Conservation (phyloP, 2,797 vertebrate genomes). For the Oreochromis mossambicus region DNA sequence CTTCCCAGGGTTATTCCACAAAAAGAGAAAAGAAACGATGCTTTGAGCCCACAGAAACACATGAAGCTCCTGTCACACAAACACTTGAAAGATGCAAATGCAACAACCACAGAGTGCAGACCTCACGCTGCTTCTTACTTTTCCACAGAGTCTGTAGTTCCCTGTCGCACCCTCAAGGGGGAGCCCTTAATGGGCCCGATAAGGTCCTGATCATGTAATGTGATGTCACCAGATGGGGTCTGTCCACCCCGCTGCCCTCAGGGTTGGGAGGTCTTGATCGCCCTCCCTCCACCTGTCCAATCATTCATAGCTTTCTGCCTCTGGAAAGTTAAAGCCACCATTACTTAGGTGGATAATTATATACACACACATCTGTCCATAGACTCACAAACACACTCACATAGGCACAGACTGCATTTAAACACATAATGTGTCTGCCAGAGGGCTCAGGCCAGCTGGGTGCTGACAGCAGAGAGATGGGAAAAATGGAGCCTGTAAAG, state of each 20-base stretch:
- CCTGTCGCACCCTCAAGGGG: conserved; percentile 24
- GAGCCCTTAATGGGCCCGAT: conserved; percentile 16
- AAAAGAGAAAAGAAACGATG: conserved; percentile 13
- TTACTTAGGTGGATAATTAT: conserved; percentile 61
- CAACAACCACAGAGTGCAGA: conserved; percentile 1
- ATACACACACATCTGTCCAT: conserved; percentile 62
- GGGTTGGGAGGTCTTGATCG: conserved; percentile 28
- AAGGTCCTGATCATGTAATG: neutral
- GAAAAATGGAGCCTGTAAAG: conserved; percentile 48
- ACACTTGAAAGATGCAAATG: neutral
- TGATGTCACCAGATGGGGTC: conserved; percentile 57
- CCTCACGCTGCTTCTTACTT: conserved; percentile 30
- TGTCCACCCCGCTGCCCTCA: conserved; percentile 24
- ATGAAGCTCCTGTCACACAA: conserved; percentile 14
- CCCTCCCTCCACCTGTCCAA: conserved; percentile 61
- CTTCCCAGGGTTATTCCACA: conserved; percentile 39
- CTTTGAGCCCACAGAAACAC: conserved; percentile 26
- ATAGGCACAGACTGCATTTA: conserved; percentile 7
- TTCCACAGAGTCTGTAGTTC: neutral
- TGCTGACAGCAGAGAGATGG: conserved; percentile 53
- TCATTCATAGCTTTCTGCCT: conserved; percentile 60
- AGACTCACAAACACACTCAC: conserved; percentile 27
- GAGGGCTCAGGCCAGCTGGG: conserved; percentile 35
- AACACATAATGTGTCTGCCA: conserved; percentile 39
- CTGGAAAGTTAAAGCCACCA: conserved; percentile 67